A percentile compares a stretch with the other conserved stretches of the same genome.
These are phyloP conservation scores for Amphibalanus amphitrite DNA, from an alignment of 1,140 invertebrate genomes.

Conservation along the genomic window DNA sequence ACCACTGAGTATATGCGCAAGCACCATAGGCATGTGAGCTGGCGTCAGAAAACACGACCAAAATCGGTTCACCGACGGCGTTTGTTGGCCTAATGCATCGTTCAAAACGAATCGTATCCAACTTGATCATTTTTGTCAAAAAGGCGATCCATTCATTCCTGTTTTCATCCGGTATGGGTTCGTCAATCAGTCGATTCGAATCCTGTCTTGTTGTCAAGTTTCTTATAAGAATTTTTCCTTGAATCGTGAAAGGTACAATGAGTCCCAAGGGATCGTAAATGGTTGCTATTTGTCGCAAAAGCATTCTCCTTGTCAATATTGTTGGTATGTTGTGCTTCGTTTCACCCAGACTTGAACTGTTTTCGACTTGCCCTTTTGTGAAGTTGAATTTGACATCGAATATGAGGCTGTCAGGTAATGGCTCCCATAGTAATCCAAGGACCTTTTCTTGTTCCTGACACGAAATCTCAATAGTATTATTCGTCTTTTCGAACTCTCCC, in stretches of 20 bases:
- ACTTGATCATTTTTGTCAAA: constrained; percentile 6
- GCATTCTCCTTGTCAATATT: neutral
- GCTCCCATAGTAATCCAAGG: constrained; percentile 9
- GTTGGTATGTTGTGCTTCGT: neutral
- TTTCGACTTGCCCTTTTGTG: too few relatives aligned
- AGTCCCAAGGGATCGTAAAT: constrained; percentile 9
- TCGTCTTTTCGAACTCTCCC: neutral
- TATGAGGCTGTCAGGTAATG: constrained; percentile 1
- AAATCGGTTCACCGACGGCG: constrained; percentile 1
- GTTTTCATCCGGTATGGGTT: constrained; percentile 3
- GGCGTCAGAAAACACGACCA: constrained; percentile 5
- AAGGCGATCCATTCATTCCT: constrained; percentile 2
- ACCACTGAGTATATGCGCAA: constrained; percentile 5
- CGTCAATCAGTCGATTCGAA: neutral
- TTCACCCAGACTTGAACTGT: too few relatives aligned
- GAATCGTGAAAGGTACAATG: constrained; percentile 8
- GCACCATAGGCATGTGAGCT: constrained; percentile 2
- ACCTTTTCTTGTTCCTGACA: constrained; percentile 9
- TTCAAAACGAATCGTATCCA: neutral
- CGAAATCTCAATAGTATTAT: neutral
- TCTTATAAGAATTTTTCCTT: constrained; percentile 10
- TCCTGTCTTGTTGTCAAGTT: neutral
- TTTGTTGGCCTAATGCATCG: constrained; percentile 5
- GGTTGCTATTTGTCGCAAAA: constrained; percentile 9
- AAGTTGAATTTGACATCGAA: constrained; percentile 10